Evolutionary conservation across 2,797 vertebrate genomes (phyloP).

Genomic region (Petrocephalus schoutedeni): DNA sequence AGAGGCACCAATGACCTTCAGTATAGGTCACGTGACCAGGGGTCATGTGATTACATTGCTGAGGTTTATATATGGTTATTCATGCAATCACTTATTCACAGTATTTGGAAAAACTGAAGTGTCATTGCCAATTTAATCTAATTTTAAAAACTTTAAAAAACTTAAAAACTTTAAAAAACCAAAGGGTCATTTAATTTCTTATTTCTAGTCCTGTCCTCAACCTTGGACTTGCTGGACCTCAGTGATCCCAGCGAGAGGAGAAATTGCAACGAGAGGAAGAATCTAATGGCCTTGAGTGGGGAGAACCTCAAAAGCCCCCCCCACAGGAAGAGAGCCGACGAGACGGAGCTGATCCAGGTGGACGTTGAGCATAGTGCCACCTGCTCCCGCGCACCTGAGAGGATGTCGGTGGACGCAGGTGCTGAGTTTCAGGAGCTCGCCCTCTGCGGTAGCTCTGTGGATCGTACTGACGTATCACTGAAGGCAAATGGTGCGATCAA

Average conservation of each 20-base stretch:
- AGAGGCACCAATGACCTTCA: background rate
- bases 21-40: background rate
- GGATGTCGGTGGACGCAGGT: conserved; percentile 84
- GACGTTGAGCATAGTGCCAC: conserved; percentile 75
- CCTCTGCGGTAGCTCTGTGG: background rate
- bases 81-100: background rate
- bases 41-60: background rate
- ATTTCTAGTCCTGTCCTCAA: conserved; percentile 81
- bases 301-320: conserved; percentile 67
- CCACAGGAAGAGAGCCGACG: conserved; percentile 83
- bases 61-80: background rate
- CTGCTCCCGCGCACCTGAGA: conserved; percentile 69
- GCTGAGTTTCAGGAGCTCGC: conserved; percentile 29
- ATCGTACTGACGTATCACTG: background rate
- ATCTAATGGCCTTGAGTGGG: conserved; percentile 61
- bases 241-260: conserved; percentile 85
- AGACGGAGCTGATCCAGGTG: conserved; percentile 85
- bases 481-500: background rate
- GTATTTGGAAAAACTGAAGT: background rate
- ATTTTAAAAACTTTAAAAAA: no score
- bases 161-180: no score
- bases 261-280: conserved; percentile 79
- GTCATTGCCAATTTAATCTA: no score
- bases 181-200: background rate
- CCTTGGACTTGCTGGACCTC: conserved; percentile 92